Base-by-base conservation (phyloP, 2,797 vertebrate species). In the Xerus rutilus region DNA sequence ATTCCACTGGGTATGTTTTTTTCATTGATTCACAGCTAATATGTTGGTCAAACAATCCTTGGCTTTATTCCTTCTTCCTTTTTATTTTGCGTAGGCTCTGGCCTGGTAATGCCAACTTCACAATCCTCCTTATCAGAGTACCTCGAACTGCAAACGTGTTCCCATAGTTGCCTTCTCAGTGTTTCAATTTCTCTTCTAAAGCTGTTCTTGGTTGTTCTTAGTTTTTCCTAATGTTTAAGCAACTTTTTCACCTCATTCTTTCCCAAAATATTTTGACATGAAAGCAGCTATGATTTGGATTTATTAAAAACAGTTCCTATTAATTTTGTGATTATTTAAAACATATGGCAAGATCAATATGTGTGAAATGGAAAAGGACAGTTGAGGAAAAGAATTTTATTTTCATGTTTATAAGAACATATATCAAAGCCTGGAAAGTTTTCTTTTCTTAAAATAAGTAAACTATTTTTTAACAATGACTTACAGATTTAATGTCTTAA, bases 311-410 rank as follows among this genome's bases (percentile, higher is more conserved):
- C 96, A 97, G 96, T 95, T 97, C 82, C 82, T 97, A 89, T 97
- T 98, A 97, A 94, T 97, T 97, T 97, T 96, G 96, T 97, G 88
- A 74, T 97, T 93, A 97, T 97, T 97, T 95, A 96, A 97, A 97
- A 94, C 97, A 97, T 93, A 96, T 97, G 97, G 91, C 87, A 95
- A 97, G 96, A 98, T 98, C 95, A 97, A 59, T 97, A 97, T 81
- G 96, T 97, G 93, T 97, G 96, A 98, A 98, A 97, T 97, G 88
- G 78, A 95, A 97, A 93, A 96, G 96, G 97, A 98, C 97, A 97
- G 94, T 96, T 96, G 90, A 97, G 94, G 93, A 97, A 97, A 96
- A 88, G 74, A 97, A 97, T 97, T 97, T 95, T 96, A 97, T 97
- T 97, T 97, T 97, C 91, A 97, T 97, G 93, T 97, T 97, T 97